Evolutionary conservation across 2,113 vertebrate genomes (phyloP).

Genomic region (Microtus richardsoni): DNA sequence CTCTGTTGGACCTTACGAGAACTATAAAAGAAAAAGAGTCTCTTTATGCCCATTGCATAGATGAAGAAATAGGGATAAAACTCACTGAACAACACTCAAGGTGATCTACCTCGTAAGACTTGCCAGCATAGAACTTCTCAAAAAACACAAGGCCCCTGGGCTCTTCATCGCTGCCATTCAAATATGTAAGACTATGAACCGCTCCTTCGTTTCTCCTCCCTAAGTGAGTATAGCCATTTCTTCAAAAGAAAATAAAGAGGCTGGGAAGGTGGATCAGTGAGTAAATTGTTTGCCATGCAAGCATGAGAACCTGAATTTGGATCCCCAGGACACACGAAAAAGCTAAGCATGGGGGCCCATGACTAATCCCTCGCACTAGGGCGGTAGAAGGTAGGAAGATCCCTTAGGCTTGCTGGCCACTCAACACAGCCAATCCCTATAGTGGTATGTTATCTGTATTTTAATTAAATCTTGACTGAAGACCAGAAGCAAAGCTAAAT

Average conservation of each 20-base stretch:
- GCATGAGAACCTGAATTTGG: neutral
- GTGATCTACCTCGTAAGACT: neutral
- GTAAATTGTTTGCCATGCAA: neutral
- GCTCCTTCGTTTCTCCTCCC: accelerated
- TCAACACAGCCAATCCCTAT: neutral
- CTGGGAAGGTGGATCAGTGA: neutral
- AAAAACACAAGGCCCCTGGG: too few species aligned
- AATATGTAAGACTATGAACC: neutral
- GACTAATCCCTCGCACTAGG: neutral
- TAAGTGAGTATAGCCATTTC: neutral
- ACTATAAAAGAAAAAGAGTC: neutral
- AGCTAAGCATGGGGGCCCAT: neutral
- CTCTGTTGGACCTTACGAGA: neutral
- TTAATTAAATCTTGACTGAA: too few species aligned
- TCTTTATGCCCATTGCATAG: neutral
- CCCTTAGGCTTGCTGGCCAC: neutral
- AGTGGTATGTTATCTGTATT: too few species aligned
- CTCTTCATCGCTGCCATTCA: neutral
- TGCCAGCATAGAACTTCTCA: neutral
- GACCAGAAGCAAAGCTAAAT: too few species aligned
- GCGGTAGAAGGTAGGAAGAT: neutral
- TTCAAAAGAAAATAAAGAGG: neutral
- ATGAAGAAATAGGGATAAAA: neutral
- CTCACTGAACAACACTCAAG: neutral
- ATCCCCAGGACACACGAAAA: neutral